A percentile compares a stretch with the other conserved stretches of the same genome.
These are phyloP conservation scores for Eupeodes luniger DNA, from an alignment of 2,888 invertebrate genomes.

Conservation along the genomic window DNA sequence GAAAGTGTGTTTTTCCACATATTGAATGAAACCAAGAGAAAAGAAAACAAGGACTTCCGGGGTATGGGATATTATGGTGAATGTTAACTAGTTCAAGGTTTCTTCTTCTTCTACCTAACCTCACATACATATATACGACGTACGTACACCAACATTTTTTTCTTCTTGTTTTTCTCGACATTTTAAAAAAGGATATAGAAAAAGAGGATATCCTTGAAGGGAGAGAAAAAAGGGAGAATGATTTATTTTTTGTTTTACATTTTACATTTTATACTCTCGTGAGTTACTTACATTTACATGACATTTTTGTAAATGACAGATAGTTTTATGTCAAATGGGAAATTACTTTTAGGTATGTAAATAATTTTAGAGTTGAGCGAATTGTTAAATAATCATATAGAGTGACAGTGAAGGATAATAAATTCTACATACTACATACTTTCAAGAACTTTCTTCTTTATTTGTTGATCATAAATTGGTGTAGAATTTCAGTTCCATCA, in stretches of 20 bases:
- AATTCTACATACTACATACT: too few relatives aligned
- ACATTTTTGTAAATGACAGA: conserved; percentile 22
- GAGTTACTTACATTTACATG: neutral
- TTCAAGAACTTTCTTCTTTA: too few relatives aligned
- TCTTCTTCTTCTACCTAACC: neutral
- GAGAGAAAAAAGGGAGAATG: neutral
- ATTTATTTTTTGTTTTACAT: conserved; percentile 10
- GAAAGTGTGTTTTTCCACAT: conserved; percentile 49
- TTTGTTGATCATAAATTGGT: too few relatives aligned
- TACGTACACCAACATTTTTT: neutral
- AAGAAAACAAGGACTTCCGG: conserved; percentile 61
- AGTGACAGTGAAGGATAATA: neutral
- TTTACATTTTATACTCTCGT: neutral
- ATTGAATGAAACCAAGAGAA: conserved; percentile 27
- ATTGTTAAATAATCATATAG: neutral
- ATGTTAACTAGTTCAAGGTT: conserved; percentile 73
- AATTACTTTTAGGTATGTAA: neutral
- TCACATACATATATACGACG: neutral
- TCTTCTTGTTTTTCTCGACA: neutral
- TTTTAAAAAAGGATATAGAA: neutral
- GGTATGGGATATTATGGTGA: conserved; percentile 36
- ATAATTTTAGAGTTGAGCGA: neutral
- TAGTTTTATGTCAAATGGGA: conserved; percentile 3
- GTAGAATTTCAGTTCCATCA: too few relatives aligned
- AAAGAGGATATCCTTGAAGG: neutral